Percentiles rank a stretch among this genome's conserved stretches.
Conservation (phyloP, 1,140 invertebrate species). For the Drosophila mayri region DNA sequence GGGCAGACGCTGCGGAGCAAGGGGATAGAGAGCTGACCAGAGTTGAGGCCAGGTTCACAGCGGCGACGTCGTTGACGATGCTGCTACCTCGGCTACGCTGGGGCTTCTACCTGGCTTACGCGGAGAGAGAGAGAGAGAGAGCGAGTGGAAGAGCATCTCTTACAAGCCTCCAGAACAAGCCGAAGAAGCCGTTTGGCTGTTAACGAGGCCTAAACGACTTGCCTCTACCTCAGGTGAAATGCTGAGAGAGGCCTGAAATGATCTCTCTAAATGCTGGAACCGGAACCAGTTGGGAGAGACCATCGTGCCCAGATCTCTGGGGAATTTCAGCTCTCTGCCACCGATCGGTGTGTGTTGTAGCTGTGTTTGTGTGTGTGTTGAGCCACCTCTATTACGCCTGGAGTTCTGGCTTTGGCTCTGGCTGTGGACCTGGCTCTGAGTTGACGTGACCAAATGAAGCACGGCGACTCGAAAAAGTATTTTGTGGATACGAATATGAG, state of each 20-base stretch:
- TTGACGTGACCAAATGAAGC: conserved; percentile 78
- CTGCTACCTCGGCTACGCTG: conserved; percentile 82
- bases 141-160: conserved; percentile 32
- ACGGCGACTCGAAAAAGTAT: conserved; percentile 67
- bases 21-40: conserved; percentile 23
- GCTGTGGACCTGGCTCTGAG: conserved; percentile 28
- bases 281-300: conserved; percentile 58
- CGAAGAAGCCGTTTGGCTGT: conserved; percentile 79
- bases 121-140: conserved; percentile 58
- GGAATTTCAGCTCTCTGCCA: conserved; percentile 35
- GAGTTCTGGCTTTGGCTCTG: conserved; percentile 36
- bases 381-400: conserved; percentile 77
- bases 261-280: conserved; percentile 63
- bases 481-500: conserved; percentile 78
- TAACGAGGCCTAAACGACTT: conserved; percentile 82
- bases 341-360: not conserved
- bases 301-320: not conserved
- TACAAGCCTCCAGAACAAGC: conserved; percentile 62
- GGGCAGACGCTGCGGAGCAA: not conserved
- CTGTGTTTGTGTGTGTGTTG: conserved; percentile 20
- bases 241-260: conserved; percentile 9
- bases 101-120: conserved; percentile 83
- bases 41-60: conserved; percentile 45
- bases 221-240: conserved; percentile 48
- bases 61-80: conserved; percentile 62